A percentile compares a stretch with the other conserved stretches of the same genome.
Conservation (phyloP, 64 coral and sea anemone genomes). For the Montipora sp. region DNA sequence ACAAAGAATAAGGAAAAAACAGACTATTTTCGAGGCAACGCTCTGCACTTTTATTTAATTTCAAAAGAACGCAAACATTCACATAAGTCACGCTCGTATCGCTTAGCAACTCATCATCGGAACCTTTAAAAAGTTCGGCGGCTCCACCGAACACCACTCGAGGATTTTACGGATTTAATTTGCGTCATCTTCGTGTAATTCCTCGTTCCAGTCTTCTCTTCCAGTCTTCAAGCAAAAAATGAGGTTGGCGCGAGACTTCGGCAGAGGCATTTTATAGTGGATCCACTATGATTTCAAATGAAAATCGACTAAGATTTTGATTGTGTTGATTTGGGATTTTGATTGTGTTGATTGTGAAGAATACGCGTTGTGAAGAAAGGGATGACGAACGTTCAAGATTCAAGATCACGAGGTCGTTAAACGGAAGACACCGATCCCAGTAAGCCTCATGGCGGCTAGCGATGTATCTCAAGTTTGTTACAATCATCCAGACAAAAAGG, state of each 20-base stretch:
- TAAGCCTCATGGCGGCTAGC: not conserved
- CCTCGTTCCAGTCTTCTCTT: not conserved
- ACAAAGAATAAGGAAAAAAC: too few relatives aligned
- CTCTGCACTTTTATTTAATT: too few relatives aligned
- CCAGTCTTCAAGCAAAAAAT: not conserved
- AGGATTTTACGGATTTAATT: not conserved
- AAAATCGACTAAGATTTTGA: not conserved
- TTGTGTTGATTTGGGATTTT: not conserved
- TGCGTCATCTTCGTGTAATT: constrained; percentile 17
- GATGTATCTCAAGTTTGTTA: not conserved
- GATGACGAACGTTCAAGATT: not conserved
- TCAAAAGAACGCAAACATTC: not conserved
- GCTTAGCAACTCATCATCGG: not conserved
- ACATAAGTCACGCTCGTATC: not conserved
- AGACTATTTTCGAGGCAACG: too few relatives aligned
- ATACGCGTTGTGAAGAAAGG: not conserved
- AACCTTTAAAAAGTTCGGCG: not conserved
- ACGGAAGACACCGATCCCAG: not conserved
- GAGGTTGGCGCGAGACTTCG: constrained; percentile 43
- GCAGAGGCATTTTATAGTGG: too few relatives aligned
- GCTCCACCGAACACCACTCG: not conserved
- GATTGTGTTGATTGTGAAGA: not conserved
- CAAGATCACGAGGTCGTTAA: not conserved
- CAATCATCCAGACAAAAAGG: constrained; percentile 28
- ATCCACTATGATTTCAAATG: not conserved